phyloP scores from a whole-genome alignment of 2,797 vertebrate genomes.

The Ptychobarbus kaznakovi region DNA sequence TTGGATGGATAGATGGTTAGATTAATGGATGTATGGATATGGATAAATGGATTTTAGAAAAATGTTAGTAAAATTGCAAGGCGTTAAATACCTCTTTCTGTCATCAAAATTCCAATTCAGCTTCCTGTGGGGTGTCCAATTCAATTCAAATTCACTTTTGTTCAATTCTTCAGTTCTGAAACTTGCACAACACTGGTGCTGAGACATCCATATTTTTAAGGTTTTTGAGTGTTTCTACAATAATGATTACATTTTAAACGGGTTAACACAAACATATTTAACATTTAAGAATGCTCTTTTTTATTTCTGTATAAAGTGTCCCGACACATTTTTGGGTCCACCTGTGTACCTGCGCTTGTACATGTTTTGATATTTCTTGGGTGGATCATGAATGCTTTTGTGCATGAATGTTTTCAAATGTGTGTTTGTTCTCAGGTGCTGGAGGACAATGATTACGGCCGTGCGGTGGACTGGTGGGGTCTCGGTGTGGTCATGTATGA shows the following conservation, averaged over 20 bases:
- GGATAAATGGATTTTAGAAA: neutral
- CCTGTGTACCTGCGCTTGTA: neutral
- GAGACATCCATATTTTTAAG: neutral
- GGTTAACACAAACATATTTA: neutral
- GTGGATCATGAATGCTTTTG: neutral
- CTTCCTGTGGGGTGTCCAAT: neutral
- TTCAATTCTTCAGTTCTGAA: neutral
- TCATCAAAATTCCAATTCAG: neutral
- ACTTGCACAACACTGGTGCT: neutral
- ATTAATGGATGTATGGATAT: neutral
- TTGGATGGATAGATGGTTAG: neutral
- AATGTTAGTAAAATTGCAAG: neutral
- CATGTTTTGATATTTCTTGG: conserved; percentile 38
- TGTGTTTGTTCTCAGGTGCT: conserved; percentile 80
- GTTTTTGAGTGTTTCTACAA: neutral
- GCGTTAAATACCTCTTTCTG: neutral
- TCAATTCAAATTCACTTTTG: neutral
- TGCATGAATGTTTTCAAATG: neutral
- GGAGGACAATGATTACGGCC: conserved; percentile 95
- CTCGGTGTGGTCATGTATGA: conserved; percentile 96
- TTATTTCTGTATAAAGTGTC: neutral
- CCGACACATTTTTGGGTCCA: conserved; percentile 32
- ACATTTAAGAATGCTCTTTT: neutral
- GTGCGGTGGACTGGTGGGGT: conserved; percentile 98
- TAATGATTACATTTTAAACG: neutral